A percentile compares a stretch with the other conserved stretches of the same genome.
phyloP scores from a whole-genome alignment of 2,797 vertebrate species.

The Leptoclinus maculatus region DNA sequence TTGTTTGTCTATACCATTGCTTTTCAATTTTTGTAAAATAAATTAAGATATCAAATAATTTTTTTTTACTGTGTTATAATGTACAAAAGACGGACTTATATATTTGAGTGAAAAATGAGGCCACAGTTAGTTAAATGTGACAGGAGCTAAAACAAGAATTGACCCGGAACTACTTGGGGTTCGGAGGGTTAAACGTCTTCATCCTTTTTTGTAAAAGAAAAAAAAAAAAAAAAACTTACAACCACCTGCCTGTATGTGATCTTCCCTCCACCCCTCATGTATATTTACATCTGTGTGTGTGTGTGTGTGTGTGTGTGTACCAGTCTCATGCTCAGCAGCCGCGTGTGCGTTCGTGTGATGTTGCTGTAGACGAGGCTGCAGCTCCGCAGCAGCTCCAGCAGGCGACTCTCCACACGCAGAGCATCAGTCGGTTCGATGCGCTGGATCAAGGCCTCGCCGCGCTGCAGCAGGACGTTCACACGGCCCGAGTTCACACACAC shows the following conservation, averaged over 20 bases:
- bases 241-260: neutral
- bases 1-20: too few relatives aligned
- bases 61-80: neutral
- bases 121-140: neutral
- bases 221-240: neutral
- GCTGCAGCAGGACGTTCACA: constrained; percentile 80
- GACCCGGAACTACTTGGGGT: too few relatives aligned
- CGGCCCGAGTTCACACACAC: constrained; percentile 80
- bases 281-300: neutral
- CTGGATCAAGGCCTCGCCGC: constrained; percentile 85
- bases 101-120: neutral
- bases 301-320: constrained; percentile 65
- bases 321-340: constrained; percentile 89
- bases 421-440: constrained; percentile 76
- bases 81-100: neutral
- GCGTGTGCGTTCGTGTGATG: constrained; percentile 82
- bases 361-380: constrained; percentile 81
- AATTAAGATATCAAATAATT: too few relatives aligned
- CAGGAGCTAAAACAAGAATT: too few relatives aligned
- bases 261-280: neutral
- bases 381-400: constrained; percentile 82
- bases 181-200: neutral
- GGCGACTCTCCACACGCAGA: constrained; percentile 77
- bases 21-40: too few relatives aligned
- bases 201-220: neutral